These are phyloP conservation scores for Dromiciops gliroides DNA, from an alignment of 2,113 vertebrate genomes.

Conservation along the genomic window DNA sequence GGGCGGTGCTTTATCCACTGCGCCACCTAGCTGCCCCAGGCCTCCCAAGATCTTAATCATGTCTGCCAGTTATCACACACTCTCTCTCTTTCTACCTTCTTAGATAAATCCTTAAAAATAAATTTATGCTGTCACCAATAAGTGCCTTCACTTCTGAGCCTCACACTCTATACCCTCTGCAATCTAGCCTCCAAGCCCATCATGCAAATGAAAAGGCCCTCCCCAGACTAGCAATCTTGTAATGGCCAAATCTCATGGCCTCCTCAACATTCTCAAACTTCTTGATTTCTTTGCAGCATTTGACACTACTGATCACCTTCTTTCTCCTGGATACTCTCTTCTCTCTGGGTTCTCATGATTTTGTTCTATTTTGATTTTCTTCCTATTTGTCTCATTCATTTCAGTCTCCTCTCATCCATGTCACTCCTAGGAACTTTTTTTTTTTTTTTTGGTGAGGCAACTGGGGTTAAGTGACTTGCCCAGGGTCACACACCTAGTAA, in stretches of 20 bases:
- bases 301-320: neutral
- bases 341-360: neutral
- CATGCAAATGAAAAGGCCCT: neutral
- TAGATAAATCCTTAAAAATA: neutral
- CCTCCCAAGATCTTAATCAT: neutral
- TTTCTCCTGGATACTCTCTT: neutral
- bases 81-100: neutral
- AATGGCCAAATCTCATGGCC: neutral
- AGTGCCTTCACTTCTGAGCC: neutral
- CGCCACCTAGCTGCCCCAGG: too few relatives aligned
- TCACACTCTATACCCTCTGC: neutral
- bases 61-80: neutral
- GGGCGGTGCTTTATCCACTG: too few relatives aligned
- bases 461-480: too few relatives aligned
- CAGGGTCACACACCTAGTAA: too few relatives aligned
- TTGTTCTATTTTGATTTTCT: neutral
- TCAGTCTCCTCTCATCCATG: neutral
- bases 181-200: neutral
- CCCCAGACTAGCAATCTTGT: neutral
- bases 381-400: neutral
- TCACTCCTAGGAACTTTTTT: neutral
- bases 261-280: neutral
- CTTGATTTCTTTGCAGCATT: neutral
- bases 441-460: too few relatives aligned
- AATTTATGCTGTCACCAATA: neutral